Conservation (phyloP, 2,797 vertebrate species). For the Natrix natrix region DNA sequence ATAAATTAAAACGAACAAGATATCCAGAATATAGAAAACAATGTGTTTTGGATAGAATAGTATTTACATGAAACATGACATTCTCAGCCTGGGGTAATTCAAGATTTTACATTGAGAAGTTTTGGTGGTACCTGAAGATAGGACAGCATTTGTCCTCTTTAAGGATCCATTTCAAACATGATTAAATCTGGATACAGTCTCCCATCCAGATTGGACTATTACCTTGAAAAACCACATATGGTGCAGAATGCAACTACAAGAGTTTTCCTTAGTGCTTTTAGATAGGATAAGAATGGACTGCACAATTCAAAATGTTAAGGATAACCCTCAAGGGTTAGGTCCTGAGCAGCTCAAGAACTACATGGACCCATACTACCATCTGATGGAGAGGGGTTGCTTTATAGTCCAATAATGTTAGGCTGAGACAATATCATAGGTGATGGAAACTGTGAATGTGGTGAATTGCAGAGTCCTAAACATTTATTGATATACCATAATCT, state of each 20-base stretch:
- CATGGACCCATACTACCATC: not conserved
- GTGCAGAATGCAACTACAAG: not conserved
- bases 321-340: not conserved
- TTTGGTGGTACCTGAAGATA: not conserved
- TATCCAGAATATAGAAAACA: not conserved
- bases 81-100: not conserved
- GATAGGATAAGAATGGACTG: not conserved
- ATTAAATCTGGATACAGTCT: not conserved
- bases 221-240: not conserved
- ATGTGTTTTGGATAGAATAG: not conserved
- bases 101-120: not conserved
- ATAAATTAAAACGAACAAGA: not conserved
- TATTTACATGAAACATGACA: not conserved
- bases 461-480: not conserved
- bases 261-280: not conserved
- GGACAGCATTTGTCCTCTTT: not conserved
- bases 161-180: not conserved
- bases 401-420: not conserved
- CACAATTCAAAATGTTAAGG: not conserved
- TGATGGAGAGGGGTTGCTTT: not conserved
- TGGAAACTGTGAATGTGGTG: not conserved
- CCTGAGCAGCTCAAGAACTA: not conserved
- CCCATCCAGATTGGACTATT: not conserved
- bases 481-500: not conserved
- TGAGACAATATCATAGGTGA: not conserved